Evolutionary conservation across 2,888 invertebrate genomes (phyloP).

Genomic region (Meiosimyza decipiens): DNA sequence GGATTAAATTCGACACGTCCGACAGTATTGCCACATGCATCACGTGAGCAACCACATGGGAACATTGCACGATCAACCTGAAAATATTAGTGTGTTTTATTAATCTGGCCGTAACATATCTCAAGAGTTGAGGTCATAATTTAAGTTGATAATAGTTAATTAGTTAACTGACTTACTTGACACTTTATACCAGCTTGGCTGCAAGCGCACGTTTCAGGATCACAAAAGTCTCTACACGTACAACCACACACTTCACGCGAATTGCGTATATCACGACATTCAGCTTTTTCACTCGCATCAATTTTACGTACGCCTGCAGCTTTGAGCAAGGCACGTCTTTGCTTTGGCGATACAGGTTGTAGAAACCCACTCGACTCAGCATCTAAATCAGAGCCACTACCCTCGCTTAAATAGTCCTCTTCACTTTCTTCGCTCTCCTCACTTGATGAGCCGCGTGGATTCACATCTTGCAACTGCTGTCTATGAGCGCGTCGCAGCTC

Average conservation of each 20-base stretch:
- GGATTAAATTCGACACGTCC: constrained; percentile 98
- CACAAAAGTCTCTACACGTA: constrained; percentile 91
- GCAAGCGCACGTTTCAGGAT: constrained; percentile 95
- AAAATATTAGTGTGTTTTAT: neutral
- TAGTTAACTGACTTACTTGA: constrained; percentile 68
- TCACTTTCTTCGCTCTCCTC: constrained; percentile 89
- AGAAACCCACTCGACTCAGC: constrained; percentile 90
- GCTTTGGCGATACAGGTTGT: constrained; percentile 92
- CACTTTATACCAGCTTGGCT: constrained; percentile 96
- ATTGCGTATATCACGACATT: constrained; percentile 90
- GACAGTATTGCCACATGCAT: constrained; percentile 90
- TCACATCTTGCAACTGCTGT: constrained; percentile 76
- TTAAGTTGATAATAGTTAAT: too few species aligned
- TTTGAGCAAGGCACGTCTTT: constrained; percentile 85
- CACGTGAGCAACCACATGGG: constrained; percentile 95
- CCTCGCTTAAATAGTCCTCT: constrained; percentile 77
- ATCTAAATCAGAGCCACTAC: constrained; percentile 84
- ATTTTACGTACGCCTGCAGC: constrained; percentile 96
- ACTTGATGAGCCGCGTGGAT: constrained; percentile 71
- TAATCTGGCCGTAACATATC: too few species aligned
- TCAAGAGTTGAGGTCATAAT: too few species aligned
- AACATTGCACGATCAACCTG: constrained; percentile 92
- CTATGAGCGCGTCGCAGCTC: constrained; percentile 90
- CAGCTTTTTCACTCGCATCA: constrained; percentile 92
- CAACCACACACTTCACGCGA: constrained; percentile 95